Conservation (phyloP, 2,888 invertebrate species). For the Microctonus brassicae region DNA sequence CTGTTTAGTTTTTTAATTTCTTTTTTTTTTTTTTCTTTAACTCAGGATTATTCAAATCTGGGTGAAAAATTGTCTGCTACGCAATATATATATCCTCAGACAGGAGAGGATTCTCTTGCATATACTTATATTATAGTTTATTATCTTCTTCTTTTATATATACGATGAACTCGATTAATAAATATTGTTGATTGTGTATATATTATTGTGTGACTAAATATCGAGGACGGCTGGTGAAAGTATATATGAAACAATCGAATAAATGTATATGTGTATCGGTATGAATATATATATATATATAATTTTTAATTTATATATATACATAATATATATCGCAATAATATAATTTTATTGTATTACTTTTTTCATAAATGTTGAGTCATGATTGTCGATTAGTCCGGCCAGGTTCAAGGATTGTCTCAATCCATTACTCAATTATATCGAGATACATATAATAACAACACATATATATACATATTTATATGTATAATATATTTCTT, state of each 20-base stretch:
- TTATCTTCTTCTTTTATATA: background rate
- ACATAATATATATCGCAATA: background rate
- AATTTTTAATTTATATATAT: background rate
- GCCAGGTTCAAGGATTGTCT: background rate
- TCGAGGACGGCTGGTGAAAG: background rate
- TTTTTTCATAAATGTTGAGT: background rate
- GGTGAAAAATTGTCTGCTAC: constrained; percentile 17
- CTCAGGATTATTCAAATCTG: constrained; percentile 27
- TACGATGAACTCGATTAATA: constrained; percentile 7
- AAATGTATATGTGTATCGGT: background rate
- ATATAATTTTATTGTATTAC: background rate
- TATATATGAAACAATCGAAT: constrained; percentile 1
- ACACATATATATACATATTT: too few relatives aligned
- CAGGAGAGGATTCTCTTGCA: constrained; percentile 6
- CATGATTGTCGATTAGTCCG: background rate
- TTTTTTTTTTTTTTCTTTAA: constrained; percentile 5
- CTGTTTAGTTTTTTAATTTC: too few relatives aligned
- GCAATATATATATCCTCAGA: background rate
- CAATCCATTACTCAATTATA: constrained; percentile 3
- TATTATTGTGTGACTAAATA: background rate
- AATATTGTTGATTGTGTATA: background rate
- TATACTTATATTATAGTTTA: background rate
- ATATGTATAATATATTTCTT: too few relatives aligned
- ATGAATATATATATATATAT: background rate
- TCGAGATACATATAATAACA: background rate